Evolutionary conservation across 2,888 invertebrate species (phyloP).

Genomic region (Rotaria macrura): DNA sequence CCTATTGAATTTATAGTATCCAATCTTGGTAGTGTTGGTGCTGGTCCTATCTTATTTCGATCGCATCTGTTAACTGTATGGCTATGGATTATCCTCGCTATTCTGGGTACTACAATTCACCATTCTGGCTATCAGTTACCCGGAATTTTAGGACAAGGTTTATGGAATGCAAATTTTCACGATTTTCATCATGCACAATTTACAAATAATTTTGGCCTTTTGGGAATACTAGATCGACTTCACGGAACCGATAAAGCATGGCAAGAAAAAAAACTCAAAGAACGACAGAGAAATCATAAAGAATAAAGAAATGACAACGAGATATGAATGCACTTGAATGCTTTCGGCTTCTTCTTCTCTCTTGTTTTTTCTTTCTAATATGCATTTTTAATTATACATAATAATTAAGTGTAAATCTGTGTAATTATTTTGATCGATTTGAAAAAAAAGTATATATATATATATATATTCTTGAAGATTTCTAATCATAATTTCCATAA

Average conservation of each 20-base stretch:
- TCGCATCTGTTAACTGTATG: not conserved
- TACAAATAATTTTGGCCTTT: not conserved
- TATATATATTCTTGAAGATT: no score
- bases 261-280: not conserved
- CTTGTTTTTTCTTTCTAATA: not conserved
- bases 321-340: not conserved
- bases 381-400: not conserved
- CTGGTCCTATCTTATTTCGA: not conserved
- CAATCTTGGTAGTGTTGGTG: not conserved
- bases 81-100: not conserved
- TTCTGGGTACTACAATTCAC: not conserved
- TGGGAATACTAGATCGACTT: not conserved
- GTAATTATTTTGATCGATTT: no score
- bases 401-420: no score
- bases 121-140: not conserved
- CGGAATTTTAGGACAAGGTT: not conserved
- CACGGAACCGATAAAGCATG: constrained; percentile 6
- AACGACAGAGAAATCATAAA: not conserved
- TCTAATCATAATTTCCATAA: no score
- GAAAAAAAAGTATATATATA: no score
- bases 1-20: not conserved
- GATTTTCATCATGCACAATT: constrained; percentile 28
- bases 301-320: not conserved
- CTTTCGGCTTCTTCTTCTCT: not conserved
- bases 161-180: not conserved